These are phyloP conservation scores for Actinia tenebrosa DNA, from an alignment of 64 coral and sea anemone species.

Conservation along the genomic window DNA sequence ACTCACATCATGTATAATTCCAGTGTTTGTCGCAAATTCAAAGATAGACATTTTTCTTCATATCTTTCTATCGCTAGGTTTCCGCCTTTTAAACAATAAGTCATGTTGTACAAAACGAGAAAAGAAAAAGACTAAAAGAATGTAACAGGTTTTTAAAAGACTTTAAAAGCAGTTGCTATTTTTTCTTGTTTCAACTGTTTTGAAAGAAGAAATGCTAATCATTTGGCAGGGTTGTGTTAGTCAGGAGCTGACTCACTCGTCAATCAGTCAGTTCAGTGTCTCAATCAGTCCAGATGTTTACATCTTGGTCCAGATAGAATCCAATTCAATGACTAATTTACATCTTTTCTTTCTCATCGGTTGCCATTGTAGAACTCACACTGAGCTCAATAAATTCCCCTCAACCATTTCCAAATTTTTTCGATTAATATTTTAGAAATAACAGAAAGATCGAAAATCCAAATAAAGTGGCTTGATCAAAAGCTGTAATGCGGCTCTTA, in stretches of 20 bases:
- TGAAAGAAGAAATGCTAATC: not conserved
- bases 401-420: not conserved
- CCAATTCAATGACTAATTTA: slow-evolving; percentile 11
- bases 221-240: not conserved
- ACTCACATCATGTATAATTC: too few species aligned
- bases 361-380: not conserved
- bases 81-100: too few species aligned
- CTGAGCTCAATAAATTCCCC: not conserved
- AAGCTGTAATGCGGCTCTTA: not conserved
- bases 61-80: too few species aligned
- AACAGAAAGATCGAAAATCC: not conserved
- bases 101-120: too few species aligned
- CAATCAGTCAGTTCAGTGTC: not conserved
- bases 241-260: too few species aligned
- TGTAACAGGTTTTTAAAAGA: too few species aligned
- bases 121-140: too few species aligned
- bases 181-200: not conserved
- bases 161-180: too few species aligned
- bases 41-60: too few species aligned
- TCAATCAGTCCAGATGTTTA: not conserved
- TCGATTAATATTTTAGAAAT: not conserved
- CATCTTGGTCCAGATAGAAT: slow-evolving; percentile 1
- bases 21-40: too few species aligned
- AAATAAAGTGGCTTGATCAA: not conserved
- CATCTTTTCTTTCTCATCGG: slow-evolving; percentile 2